Percentiles rank a stretch among this genome's conserved stretches.
These are phyloP conservation scores for Xyrauchen texanus DNA, from an alignment of 2,113 vertebrate species.

Conservation along the genomic window DNA sequence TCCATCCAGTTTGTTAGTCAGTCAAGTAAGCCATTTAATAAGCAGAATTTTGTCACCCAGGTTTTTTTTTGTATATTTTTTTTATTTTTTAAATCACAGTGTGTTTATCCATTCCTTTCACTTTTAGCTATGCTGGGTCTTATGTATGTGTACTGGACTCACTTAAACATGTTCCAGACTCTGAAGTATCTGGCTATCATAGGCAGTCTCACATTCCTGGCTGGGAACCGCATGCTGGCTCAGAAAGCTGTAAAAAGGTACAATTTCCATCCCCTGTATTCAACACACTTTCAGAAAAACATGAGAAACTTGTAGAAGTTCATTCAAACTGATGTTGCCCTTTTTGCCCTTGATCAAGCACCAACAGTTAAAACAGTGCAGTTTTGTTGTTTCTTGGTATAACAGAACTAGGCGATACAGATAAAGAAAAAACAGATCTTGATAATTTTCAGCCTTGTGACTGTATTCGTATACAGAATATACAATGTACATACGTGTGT, in stretches of 20 bases:
- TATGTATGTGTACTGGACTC: constrained; percentile 99
- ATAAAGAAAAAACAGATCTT: too few species aligned
- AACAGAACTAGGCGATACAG: too few species aligned
- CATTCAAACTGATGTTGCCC: neutral
- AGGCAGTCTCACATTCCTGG: constrained; percentile 92
- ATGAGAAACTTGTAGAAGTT: neutral
- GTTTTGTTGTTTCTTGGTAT: too few species aligned
- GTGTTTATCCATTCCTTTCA: constrained; percentile 21
- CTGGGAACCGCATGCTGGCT: constrained; percentile 97
- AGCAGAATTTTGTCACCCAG: too few species aligned
- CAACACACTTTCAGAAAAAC: neutral
- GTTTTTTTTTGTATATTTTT: neutral
- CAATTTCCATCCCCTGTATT: neutral
- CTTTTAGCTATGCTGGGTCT: constrained; percentile 89
- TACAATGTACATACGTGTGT: too few species aligned
- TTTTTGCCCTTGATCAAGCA: neutral
- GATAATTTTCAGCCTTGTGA: too few species aligned
- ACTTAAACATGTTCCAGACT: constrained; percentile 99
- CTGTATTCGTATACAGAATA: too few species aligned
- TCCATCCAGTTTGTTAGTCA: too few species aligned
- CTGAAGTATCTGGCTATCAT: constrained; percentile 95
- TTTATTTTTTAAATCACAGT: neutral
- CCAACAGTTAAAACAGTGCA: too few species aligned
- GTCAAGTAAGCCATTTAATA: too few species aligned
- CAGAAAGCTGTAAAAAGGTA: constrained; percentile 97